Evolutionary conservation across 53 echinoderm and acorn worm genomes (phyloP), one percentile per base, ranked within the genome.

Genomic region (Paracentrotus lividus): DNA sequence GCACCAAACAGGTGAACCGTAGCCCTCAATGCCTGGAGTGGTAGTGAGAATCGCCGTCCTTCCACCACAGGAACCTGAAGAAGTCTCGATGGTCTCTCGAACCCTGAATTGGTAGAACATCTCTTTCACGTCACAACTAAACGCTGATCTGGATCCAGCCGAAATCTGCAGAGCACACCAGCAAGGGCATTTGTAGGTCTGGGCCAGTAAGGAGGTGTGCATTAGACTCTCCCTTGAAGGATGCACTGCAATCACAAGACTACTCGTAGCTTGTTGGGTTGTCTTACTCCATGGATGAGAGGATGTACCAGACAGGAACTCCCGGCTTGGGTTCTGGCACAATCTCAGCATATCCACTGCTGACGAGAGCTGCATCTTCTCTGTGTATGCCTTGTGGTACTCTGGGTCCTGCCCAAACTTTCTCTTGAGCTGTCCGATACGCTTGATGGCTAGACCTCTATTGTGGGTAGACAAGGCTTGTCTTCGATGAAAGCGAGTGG

Each of bases 101-200:
- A 97, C 96, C 33, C 61, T 64, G 49, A 94, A 93, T 65, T 96
- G 95, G 85, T 94, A 85, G 56, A 90, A 94, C 94, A 96, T 96
- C 27, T 51, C 93, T 51, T 95, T 58, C 5, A 93, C 58, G 81
- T 96, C 94, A 42, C 93, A 89, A 24, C 56, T 64, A 32, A 96
- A 90, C 36, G 94, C 94, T n/a, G n/a, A 27, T 94, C 53, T 47
- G 65, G 21, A 29, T 93, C 94, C 36, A 77, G 43, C 8, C 95
- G 45, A 49, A 95, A 96, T n/a, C n/a, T n/a, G n/a, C n/a, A n/a
- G n/a, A n/a, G n/a, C n/a, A 96, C 96, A 15, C 96, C 94, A 8
- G 86, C 85, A 23, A 94, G 85, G 16, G 29, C 90, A 77, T 93
- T 95, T 29, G 94, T 93, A 94, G 51, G 42, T 96, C 88, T 27